Evolutionary conservation across 2,888 invertebrate genomes (phyloP).

Genomic region (Rhagonycha fulva): DNA sequence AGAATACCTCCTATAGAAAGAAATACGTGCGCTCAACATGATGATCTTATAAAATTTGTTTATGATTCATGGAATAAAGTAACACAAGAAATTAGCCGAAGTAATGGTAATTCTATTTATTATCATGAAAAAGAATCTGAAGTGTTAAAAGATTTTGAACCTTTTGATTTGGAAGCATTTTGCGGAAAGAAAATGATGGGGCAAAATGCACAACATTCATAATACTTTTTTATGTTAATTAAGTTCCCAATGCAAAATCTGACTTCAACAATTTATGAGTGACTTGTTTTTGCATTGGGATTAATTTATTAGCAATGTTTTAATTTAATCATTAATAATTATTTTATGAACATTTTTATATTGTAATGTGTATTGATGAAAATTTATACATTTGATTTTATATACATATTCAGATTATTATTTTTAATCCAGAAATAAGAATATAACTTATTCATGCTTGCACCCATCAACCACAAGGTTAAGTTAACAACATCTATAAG

Average conservation of each 20-base stretch:
- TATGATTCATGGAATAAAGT: constrained; percentile 78
- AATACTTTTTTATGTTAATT: not conserved
- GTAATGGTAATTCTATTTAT: constrained; percentile 60
- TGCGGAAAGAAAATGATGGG: constrained; percentile 73
- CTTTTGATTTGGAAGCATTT: constrained; percentile 78
- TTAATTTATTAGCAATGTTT: not conserved
- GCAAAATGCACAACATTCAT: constrained; percentile 57
- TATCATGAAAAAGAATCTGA: constrained; percentile 65
- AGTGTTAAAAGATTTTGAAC: constrained; percentile 71
- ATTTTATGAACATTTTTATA: not conserved
- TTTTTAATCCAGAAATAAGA: not conserved
- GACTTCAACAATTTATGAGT: not conserved
- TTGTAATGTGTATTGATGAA: not conserved
- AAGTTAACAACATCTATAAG: not conserved
- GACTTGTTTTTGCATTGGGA: not conserved
- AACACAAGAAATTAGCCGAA: constrained; percentile 45
- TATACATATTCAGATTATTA: not conserved
- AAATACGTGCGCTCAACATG: constrained; percentile 62
- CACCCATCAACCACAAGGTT: not conserved
- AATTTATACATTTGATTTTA: not conserved
- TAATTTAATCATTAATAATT: not conserved
- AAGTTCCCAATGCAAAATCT: not conserved
- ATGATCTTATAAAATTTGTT: constrained; percentile 79
- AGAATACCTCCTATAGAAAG: constrained; percentile 39
- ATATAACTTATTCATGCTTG: not conserved